phyloP scores from a whole-genome alignment of 2,888 invertebrate genomes.

The Eupithecia abbreviata region DNA sequence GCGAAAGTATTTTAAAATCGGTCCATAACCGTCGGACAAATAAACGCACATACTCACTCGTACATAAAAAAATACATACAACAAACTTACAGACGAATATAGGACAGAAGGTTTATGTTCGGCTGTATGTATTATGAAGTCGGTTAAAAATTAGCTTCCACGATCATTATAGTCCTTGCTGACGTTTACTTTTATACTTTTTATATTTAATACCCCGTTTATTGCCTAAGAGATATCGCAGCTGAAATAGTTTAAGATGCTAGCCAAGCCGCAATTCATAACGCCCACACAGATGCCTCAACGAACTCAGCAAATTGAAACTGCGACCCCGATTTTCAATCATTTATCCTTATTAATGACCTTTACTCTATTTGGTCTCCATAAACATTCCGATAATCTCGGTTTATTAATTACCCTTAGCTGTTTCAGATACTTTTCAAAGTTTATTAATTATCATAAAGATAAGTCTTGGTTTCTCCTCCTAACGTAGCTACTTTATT shows the following conservation, averaged over 20 bases:
- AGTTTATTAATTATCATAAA: slow-evolving; percentile 15
- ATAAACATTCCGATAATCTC: slow-evolving; percentile 50
- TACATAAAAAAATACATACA: too few species aligned
- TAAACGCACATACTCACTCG: too few species aligned
- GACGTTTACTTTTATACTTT: background rate
- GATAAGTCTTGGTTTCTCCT: slow-evolving; percentile 9
- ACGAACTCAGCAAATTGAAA: slow-evolving; percentile 29
- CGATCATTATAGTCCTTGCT: background rate
- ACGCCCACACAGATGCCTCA: slow-evolving; percentile 20
- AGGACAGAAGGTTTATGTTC: too few species aligned
- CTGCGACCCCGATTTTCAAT: slow-evolving; percentile 40
- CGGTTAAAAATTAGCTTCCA: background rate
- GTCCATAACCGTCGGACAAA: too few species aligned
- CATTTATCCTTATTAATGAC: slow-evolving; percentile 46
- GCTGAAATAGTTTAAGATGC: slow-evolving; percentile 7
- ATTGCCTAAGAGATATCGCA: background rate
- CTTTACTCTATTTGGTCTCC: slow-evolving; percentile 45
- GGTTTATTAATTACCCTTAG: slow-evolving; percentile 52
- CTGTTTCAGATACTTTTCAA: slow-evolving; percentile 25
- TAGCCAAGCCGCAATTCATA: slow-evolving; percentile 43
- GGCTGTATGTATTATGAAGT: too few species aligned
- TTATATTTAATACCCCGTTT: background rate
- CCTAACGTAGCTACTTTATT: slow-evolving; percentile 1
- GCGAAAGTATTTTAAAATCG: too few species aligned
- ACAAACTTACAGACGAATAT: too few species aligned